Base-by-base conservation (phyloP, 2,797 vertebrate genomes). In the Paedocypris micromegethes region DNA sequence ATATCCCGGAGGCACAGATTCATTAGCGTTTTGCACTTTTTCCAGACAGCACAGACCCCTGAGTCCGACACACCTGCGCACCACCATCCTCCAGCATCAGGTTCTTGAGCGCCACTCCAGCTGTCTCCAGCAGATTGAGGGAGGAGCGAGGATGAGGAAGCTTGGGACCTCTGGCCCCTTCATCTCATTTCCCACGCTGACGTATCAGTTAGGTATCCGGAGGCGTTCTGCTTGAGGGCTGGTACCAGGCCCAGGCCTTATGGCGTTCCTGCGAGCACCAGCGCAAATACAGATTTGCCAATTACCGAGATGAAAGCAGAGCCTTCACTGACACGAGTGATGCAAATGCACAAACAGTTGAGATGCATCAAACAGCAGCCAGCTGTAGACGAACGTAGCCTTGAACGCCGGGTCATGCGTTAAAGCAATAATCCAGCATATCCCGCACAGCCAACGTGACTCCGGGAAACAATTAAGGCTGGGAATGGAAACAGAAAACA, bases 291-390 rank as follows among this genome's bases (percentile, higher is more conserved):
- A 76, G 80, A 83, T 80, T 64, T 82, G 74, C 76, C 84, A 88
- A 85, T 88, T 84, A 88, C 71, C 57, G 49, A 42, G 83, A 87
- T 84, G 82, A 88, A 86, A 84, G 81, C 77, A 68, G 49, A 52
- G 64, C 46, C 66, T 9, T 5, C 59, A 75, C 63, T 73, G 53
- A 57, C 67, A 53, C 42, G 56, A 81, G 81, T 85, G 85, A 85
- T 76, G 74, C 79, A 86, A 84, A 80, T 81, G 84, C 83, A 83
- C 74, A 63, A 63, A 77, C 54, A 46, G 58, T 55, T 77, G 56
- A 73, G 71, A 66, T 68, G 44, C 61, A 68, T 62, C 78, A 79
- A 74, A 56, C 74, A 68, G 67, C 66, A 57, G 61, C 51, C 8
- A 55, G 51, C 56, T 9, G 49, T 73, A 67, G 47, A 62, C 49